Evolutionary conservation across 2,113 vertebrate genomes (phyloP).

Genomic region (Paedocypris sp.): DNA sequence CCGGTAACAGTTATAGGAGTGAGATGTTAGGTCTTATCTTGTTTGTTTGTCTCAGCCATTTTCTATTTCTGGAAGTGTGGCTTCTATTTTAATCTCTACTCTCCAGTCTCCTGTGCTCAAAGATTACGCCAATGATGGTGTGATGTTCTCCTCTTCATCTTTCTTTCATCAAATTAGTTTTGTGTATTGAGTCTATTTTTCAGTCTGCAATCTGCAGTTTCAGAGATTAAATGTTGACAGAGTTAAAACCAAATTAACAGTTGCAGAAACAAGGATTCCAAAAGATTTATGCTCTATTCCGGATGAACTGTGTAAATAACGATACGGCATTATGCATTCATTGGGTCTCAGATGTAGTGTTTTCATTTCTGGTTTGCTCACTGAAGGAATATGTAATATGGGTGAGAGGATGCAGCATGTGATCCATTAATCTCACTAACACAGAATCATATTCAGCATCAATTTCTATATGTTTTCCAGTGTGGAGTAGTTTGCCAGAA

Average conservation of each 20-base stretch:
- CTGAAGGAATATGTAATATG: neutral
- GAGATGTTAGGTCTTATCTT: conserved; percentile 13
- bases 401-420: neutral
- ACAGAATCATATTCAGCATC: too few species aligned
- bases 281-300: conserved; percentile 35
- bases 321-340: conserved; percentile 7
- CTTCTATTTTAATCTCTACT: neutral
- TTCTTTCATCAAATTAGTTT: too few species aligned
- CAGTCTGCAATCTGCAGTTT: neutral
- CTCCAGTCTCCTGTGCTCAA: neutral
- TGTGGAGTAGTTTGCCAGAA: too few species aligned
- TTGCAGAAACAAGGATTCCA: conserved; percentile 40
- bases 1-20: conserved; percentile 21
- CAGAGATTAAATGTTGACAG: too few species aligned
- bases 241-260: conserved; percentile 31
- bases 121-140: too few species aligned
- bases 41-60: neutral
- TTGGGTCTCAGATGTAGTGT: neutral
- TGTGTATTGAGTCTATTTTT: too few species aligned
- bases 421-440: neutral
- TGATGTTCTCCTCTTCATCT: too few species aligned
- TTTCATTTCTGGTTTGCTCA: neutral
- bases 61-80: neutral
- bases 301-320: conserved; percentile 28
- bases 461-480: too few species aligned